Evolutionary conservation across 2,113 vertebrate genomes (phyloP).

Genomic region (Ondatra zibethicus): DNA sequence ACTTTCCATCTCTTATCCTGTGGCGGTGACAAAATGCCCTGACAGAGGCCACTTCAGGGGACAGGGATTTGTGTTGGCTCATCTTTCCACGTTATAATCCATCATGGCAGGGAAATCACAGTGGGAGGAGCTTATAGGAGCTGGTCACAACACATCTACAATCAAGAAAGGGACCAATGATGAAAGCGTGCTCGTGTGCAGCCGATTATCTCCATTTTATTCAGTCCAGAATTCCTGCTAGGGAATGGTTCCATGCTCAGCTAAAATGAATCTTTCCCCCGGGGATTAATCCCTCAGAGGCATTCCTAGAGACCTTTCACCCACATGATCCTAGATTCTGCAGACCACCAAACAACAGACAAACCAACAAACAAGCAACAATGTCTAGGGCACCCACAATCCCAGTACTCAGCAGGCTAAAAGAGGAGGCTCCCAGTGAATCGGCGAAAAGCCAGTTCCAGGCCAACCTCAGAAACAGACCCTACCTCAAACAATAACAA

Average conservation of each 20-base stretch:
- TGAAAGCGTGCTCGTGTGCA: too few relatives aligned
- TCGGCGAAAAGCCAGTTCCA: neutral
- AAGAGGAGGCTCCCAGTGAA: neutral
- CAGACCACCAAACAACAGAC: neutral
- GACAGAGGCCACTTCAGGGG: neutral
- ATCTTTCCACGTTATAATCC: too few relatives aligned
- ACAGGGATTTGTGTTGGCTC: neutral
- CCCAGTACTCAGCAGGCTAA: neutral
- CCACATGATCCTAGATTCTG: neutral
- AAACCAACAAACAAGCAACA: neutral
- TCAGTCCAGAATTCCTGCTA: neutral
- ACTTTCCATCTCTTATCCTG: neutral
- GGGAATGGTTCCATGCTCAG: too few relatives aligned
- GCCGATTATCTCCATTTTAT: neutral
- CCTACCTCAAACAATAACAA: neutral
- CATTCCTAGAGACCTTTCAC: neutral
- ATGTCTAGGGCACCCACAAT: neutral
- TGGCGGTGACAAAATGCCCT: neutral
- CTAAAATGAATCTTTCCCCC: too few relatives aligned
- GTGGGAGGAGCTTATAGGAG: neutral
- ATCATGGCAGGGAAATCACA: too few relatives aligned
- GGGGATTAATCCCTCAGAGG: neutral
- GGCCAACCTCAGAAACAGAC: neutral
- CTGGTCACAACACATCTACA: neutral
- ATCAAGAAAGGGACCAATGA: neutral